Evolutionary conservation across 64 coral and sea anemone genomes (phyloP).

Genomic region (Montipora sp.): DNA sequence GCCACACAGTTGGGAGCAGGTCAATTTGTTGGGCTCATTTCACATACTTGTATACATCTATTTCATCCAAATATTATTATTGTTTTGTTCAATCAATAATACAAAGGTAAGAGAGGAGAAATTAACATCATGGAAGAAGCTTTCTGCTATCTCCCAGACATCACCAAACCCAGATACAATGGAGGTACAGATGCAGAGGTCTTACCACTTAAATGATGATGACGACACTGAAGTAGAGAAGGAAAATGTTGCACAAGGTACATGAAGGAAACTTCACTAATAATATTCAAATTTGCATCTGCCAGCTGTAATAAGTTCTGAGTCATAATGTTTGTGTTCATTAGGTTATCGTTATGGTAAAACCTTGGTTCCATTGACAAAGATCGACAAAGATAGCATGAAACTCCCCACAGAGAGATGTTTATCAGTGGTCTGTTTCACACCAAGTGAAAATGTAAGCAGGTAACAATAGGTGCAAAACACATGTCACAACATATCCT

Average conservation of each 20-base stretch:
- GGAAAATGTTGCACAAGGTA: constrained; percentile 77
- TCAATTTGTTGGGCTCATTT: no score
- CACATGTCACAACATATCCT: no score
- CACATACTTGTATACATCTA: no score
- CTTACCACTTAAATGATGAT: constrained; percentile 92
- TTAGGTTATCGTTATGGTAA: constrained; percentile 96
- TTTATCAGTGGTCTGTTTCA: constrained; percentile 88
- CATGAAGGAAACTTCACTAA: background rate
- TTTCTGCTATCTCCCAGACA: constrained; percentile 83
- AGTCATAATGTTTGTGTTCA: background rate
- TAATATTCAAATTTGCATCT: background rate
- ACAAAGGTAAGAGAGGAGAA: constrained; percentile 95
- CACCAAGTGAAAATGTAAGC: constrained; percentile 82
- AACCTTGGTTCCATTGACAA: constrained; percentile 91
- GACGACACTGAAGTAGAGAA: constrained; percentile 96
- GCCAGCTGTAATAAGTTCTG: background rate
- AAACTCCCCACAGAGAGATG: constrained; percentile 95
- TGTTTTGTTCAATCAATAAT: background rate
- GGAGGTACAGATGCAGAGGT: constrained; percentile 89
- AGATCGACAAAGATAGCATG: constrained; percentile 96
- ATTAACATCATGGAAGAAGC: constrained; percentile 90
- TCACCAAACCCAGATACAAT: constrained; percentile 88
- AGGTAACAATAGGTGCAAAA: background rate
- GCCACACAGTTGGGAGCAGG: no score
- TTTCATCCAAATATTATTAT: background rate